phyloP scores from a whole-genome alignment of 1,140 invertebrate species.

The Ruditapes philippinarum region DNA sequence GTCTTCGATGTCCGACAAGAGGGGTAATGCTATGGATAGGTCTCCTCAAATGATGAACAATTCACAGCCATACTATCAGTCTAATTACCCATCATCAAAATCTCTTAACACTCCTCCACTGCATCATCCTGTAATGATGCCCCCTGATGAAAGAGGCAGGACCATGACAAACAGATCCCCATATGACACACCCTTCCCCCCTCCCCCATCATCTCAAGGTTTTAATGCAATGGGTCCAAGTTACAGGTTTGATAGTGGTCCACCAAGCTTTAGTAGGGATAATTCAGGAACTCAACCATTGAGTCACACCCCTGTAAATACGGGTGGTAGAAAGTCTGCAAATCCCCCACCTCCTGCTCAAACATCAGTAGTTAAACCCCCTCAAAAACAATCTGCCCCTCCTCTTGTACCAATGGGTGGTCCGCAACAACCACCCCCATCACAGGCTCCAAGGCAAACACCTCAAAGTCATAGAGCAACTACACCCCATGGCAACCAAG shows the following conservation, averaged over 20 bases:
- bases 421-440: constrained; percentile 54
- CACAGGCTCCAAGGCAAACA: constrained; percentile 56
- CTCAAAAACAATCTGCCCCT: constrained; percentile 66
- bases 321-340: constrained; percentile 74
- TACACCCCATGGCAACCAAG: constrained; percentile 62
- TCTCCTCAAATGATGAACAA: constrained; percentile 64
- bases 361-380: constrained; percentile 71
- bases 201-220: constrained; percentile 67
- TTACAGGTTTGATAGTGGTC: constrained; percentile 69
- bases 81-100: constrained; percentile 68
- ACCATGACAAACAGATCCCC: constrained; percentile 66
- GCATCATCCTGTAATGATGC: constrained; percentile 72
- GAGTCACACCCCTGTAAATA: constrained; percentile 76
- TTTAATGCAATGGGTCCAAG: constrained; percentile 68
- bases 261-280: constrained; percentile 66
- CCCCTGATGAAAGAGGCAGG: constrained; percentile 60
- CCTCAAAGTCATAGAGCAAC: constrained; percentile 59
- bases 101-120: constrained; percentile 72
- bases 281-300: constrained; percentile 73
- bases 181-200: constrained; percentile 68
- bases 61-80: constrained; percentile 69
- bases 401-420: constrained; percentile 62
- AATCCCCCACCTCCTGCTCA: constrained; percentile 66
- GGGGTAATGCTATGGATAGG: constrained; percentile 54
- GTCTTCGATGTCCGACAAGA: constrained; percentile 47